Conservation (phyloP, 2,888 invertebrate species). For the Clusia tigrina region DNA sequence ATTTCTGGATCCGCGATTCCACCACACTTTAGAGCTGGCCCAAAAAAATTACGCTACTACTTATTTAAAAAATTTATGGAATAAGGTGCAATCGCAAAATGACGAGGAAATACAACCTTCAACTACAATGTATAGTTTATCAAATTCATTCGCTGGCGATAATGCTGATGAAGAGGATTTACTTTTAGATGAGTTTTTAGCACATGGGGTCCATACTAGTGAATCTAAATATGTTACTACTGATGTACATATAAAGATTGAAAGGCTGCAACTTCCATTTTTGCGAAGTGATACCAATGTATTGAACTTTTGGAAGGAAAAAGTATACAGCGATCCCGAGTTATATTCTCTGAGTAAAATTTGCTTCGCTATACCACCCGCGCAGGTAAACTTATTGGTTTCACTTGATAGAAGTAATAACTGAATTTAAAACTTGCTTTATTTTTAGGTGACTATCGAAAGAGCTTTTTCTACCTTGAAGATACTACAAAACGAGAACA, state of each 20-base stretch:
- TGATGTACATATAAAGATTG: constrained; percentile 15
- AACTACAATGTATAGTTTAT: no score
- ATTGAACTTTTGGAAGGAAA: neutral
- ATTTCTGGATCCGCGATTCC: constrained; percentile 32
- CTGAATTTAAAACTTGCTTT: no score
- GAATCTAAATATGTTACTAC: neutral
- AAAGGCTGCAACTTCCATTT: constrained; percentile 21
- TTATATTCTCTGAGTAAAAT: neutral
- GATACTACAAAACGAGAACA: neutral
- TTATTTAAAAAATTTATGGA: constrained; percentile 1
- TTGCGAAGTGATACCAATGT: constrained; percentile 19
- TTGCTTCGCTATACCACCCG: neutral
- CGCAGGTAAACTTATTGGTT: no score
- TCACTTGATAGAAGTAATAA: no score
- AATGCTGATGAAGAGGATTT: neutral
- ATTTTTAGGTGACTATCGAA: neutral
- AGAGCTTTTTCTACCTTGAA: neutral
- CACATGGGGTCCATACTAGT: neutral
- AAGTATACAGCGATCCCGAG: neutral
- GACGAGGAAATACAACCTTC: no score
- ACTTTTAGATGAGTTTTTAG: neutral
- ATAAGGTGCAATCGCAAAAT: neutral
- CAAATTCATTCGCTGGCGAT: neutral
- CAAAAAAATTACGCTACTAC: constrained; percentile 18
- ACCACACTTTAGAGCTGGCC: constrained; percentile 20